Conservation (phyloP, 2,888 invertebrate genomes). For the Holacanthella duospinosa region DNA sequence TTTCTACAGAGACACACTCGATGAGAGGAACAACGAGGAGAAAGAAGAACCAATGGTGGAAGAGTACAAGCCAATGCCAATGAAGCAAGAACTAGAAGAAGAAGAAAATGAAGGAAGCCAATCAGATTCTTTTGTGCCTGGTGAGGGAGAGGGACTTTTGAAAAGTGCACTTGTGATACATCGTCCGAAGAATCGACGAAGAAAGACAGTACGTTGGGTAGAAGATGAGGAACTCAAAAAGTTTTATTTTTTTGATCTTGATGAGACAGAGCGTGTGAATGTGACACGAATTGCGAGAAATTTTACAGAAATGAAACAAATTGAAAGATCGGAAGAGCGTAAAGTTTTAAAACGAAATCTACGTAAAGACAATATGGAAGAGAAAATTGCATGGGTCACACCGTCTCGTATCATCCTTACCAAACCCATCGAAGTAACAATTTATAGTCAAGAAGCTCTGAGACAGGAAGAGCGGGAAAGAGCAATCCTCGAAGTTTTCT, state of each 20-base stretch:
- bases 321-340: constrained; percentile 76
- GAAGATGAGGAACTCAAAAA: constrained; percentile 67
- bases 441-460: constrained; percentile 71
- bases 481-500: constrained; percentile 67
- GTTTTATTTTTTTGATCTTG: constrained; percentile 81
- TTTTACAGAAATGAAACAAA: constrained; percentile 81
- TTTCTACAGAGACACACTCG: constrained; percentile 87
- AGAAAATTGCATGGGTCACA: constrained; percentile 63
- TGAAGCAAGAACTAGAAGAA: constrained; percentile 40
- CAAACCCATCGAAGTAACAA: constrained; percentile 37
- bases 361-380: constrained; percentile 60
- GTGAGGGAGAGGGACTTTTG: constrained; percentile 22
- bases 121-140: constrained; percentile 21
- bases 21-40: constrained; percentile 56
- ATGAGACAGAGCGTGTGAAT: constrained; percentile 91
- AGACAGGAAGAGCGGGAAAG: constrained; percentile 79
- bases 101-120: constrained; percentile 18
- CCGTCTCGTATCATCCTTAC: constrained; percentile 51
- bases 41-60: constrained; percentile 9
- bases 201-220: constrained; percentile 71
- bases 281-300: constrained; percentile 56
- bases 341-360: constrained; percentile 70
- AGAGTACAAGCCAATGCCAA: constrained; percentile 18
- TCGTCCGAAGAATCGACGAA: constrained; percentile 56
- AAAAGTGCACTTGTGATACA: constrained; percentile 63